Percentiles rank a stretch among this genome's conserved stretches.
phyloP scores from a whole-genome alignment of 2,113 vertebrate species.

The Pavo muticus region DNA sequence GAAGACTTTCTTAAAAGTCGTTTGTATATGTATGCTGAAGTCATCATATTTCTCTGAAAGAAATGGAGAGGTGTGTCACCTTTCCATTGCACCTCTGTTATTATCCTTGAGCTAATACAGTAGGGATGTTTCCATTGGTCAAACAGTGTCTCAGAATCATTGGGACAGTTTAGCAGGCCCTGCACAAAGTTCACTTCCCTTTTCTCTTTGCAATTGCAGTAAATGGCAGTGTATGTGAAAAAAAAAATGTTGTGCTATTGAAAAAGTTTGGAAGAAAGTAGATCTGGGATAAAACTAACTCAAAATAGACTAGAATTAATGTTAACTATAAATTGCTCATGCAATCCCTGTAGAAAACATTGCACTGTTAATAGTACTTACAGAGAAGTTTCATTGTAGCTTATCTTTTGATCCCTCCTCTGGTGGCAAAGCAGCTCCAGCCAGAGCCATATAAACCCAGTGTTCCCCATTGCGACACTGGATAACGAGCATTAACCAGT shows the following conservation, averaged over 20 bases:
- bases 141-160: background rate
- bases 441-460: background rate
- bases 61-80: background rate
- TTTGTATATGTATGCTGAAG: background rate
- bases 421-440: background rate
- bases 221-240: background rate
- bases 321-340: background rate
- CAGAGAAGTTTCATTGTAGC: background rate
- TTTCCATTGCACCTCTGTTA: background rate
- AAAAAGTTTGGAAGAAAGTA: background rate
- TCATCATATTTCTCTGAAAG: background rate
- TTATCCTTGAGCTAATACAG: background rate
- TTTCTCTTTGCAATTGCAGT: background rate
- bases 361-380: background rate
- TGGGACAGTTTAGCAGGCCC: background rate
- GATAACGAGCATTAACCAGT: background rate
- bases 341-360: background rate
- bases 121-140: background rate
- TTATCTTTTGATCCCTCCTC: background rate
- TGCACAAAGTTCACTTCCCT: fast-evolving
- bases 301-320: background rate
- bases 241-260: background rate
- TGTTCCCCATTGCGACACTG: background rate
- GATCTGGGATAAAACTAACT: background rate
- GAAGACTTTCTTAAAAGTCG: background rate